Percentiles rank a stretch among this genome's conserved stretches.
Conservation (phyloP, 1,140 invertebrate species). For the Procambarus clarkii region DNA sequence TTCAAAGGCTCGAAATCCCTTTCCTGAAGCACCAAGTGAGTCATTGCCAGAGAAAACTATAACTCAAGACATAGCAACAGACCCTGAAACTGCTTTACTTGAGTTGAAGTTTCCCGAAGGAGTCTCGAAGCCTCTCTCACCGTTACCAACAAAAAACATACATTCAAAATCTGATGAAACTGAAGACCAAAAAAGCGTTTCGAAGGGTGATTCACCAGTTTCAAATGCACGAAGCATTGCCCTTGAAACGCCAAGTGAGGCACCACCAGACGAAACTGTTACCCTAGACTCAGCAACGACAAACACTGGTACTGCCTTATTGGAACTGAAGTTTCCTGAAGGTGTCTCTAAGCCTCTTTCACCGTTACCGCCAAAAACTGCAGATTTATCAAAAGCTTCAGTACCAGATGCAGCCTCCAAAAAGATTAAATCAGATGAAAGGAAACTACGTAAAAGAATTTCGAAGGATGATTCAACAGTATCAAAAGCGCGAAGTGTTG, state of each 20-base stretch:
- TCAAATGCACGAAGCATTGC: neutral
- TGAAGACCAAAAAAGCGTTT: neutral
- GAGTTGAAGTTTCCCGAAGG: neutral
- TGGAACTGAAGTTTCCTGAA: conserved; percentile 15
- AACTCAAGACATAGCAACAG: too few species aligned
- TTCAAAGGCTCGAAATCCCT: too few species aligned
- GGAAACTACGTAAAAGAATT: neutral
- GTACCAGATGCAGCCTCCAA: neutral
- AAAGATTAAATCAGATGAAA: neutral
- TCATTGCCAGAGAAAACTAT: too few species aligned
- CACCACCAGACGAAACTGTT: neutral
- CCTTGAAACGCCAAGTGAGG: too few species aligned
- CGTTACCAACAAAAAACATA: neutral
- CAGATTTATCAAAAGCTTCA: neutral
- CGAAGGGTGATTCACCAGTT: neutral
- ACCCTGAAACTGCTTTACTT: too few species aligned
- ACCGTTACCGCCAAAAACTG: neutral
- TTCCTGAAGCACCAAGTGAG: too few species aligned
- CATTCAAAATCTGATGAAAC: neutral
- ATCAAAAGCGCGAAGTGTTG: neutral
- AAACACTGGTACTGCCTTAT: neutral
- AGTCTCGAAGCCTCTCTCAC: neutral
- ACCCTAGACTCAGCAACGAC: neutral
- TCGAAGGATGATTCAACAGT: neutral
- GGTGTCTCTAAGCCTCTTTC: conserved; percentile 31